A percentile compares a stretch with the other conserved stretches of the same genome.
Conservation (phyloP, 2,888 invertebrate genomes). For the Oscheius onirici region DNA sequence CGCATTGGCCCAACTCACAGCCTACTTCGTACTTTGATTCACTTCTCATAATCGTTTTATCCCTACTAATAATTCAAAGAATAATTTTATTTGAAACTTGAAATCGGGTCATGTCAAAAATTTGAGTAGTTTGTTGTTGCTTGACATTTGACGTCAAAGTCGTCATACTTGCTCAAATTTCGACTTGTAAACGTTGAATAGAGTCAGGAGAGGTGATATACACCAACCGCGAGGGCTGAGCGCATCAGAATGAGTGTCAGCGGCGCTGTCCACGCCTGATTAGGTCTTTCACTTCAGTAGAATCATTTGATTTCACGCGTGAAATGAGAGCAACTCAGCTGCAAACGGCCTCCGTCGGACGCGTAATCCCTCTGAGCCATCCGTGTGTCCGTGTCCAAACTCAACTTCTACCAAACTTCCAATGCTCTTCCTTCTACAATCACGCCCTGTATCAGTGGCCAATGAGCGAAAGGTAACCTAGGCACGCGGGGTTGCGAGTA, state of each 20-base stretch:
- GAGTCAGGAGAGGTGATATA: slow-evolving; percentile 10
- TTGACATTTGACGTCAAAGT: not conserved
- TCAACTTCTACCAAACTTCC: slow-evolving; percentile 7
- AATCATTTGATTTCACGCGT: slow-evolving; percentile 51
- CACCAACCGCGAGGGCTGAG: slow-evolving; percentile 24
- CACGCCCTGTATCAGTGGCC: slow-evolving; percentile 23
- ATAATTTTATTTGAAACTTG: not conserved
- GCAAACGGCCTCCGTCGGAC: slow-evolving; percentile 17
- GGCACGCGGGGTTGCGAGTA: not conserved
- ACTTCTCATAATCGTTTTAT: slow-evolving; percentile 24
- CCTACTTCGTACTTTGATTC: slow-evolving; percentile 31
- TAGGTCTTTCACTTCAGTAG: slow-evolving; percentile 51
- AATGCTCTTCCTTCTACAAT: slow-evolving; percentile 5
- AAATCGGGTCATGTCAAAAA: not conserved
- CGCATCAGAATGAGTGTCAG: slow-evolving; percentile 33
- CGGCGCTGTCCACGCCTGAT: slow-evolving; percentile 41
- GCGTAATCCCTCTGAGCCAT: slow-evolving; percentile 29
- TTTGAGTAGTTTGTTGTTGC: not conserved
- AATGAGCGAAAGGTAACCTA: slow-evolving; percentile 31
- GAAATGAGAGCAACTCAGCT: slow-evolving; percentile 39
- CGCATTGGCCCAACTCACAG: slow-evolving; percentile 31
- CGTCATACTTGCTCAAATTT: not conserved
- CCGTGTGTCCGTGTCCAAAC: not conserved
- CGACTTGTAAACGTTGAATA: not conserved
- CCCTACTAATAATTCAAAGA: not conserved